Conservation (phyloP, 2,797 vertebrate genomes). For the Lerista edwardsae region DNA sequence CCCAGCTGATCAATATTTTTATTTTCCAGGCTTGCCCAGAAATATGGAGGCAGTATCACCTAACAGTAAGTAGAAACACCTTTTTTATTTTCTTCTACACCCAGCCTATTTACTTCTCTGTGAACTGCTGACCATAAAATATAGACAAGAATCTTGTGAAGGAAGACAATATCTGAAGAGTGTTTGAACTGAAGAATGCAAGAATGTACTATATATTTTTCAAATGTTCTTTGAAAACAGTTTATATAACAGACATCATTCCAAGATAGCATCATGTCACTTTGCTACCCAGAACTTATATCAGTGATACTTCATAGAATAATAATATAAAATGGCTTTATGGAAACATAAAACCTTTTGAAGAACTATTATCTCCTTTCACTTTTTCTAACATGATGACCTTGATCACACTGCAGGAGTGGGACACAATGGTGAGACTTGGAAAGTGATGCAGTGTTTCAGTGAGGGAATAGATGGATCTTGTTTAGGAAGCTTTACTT, state of each 20-base stretch:
- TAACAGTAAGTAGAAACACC: slow-evolving; percentile 92
- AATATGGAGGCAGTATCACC: slow-evolving; percentile 98
- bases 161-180: slow-evolving; percentile 81
- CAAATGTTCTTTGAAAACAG: slow-evolving; percentile 57
- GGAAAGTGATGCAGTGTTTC: slow-evolving; percentile 41
- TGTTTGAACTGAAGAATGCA: slow-evolving; percentile 72
- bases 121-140: slow-evolving; percentile 86
- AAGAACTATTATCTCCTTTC: slow-evolving; percentile 52
- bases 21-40: slow-evolving; percentile 93
- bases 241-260: slow-evolving; percentile 62
- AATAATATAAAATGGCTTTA: slow-evolving; percentile 47
- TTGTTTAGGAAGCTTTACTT: slow-evolving; percentile 29
- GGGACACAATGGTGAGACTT: slow-evolving; percentile 42
- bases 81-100: slow-evolving; percentile 83
- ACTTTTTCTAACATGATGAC: slow-evolving; percentile 44
- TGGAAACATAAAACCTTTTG: slow-evolving; percentile 33
- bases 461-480: slow-evolving; percentile 37
- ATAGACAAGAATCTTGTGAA: slow-evolving; percentile 81
- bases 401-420: slow-evolving; percentile 38
- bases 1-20: slow-evolving; percentile 86
- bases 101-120: slow-evolving; percentile 83
- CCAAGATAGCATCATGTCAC: slow-evolving; percentile 49
- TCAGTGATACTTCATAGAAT: slow-evolving; percentile 30
- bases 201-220: slow-evolving; percentile 65
- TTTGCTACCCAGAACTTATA: slow-evolving; percentile 47